Conservation (phyloP, 2,888 invertebrate species). For the Leptopilina myrica region DNA sequence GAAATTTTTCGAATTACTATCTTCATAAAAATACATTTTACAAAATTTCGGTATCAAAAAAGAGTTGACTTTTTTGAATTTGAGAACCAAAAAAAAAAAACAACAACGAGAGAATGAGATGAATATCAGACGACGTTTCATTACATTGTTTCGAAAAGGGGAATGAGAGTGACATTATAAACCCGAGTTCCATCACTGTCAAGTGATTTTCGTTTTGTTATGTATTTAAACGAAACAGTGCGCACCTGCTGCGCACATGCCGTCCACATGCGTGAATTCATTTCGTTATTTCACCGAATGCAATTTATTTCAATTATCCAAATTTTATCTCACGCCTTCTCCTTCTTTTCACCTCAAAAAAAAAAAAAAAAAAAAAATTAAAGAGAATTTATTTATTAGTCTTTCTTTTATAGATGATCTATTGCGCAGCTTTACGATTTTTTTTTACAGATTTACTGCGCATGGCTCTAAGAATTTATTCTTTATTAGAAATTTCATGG, state of each 20-base stretch:
- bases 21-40: too few species aligned
- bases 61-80: too few species aligned
- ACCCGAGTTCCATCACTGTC: conserved; percentile 28
- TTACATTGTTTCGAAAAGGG: background rate
- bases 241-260: background rate
- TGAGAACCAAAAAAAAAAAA: too few species aligned
- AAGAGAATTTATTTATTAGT: too few species aligned
- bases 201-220: conserved; percentile 20
- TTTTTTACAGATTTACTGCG: too few species aligned
- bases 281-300: background rate
- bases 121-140: background rate
- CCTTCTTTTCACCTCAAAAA: too few species aligned
- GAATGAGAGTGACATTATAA: conserved; percentile 16
- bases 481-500: too few species aligned
- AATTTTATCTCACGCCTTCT: background rate
- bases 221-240: conserved; percentile 1
- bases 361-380: too few species aligned
- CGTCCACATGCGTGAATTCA: background rate
- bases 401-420: too few species aligned
- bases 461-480: background rate
- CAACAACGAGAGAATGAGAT: background rate
- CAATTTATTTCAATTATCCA: background rate
- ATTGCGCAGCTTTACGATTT: too few species aligned
- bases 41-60: too few species aligned
- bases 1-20: too few species aligned